Evolutionary conservation across 2,797 vertebrate species (phyloP).

Genomic region (Arvicola amphibius): DNA sequence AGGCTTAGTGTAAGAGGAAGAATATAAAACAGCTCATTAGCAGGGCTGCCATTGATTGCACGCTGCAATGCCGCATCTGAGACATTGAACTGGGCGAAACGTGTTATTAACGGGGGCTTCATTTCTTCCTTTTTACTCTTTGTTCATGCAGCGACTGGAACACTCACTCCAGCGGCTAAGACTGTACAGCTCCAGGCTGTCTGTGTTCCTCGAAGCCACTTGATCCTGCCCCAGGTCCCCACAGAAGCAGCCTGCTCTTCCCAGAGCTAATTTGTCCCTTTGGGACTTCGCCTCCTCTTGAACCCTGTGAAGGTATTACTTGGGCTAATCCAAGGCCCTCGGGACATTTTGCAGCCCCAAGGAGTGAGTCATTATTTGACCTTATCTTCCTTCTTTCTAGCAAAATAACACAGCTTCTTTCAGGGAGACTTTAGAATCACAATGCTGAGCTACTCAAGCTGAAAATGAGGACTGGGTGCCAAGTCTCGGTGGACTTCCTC

Average conservation of each 20-base stretch:
- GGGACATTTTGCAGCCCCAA: constrained; percentile 64
- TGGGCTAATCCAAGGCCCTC: constrained; percentile 71
- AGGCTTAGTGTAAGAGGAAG: background rate
- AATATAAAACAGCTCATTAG: constrained; percentile 18
- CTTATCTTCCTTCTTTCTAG: constrained; percentile 70
- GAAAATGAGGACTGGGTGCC: constrained; percentile 59
- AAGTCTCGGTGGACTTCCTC: background rate
- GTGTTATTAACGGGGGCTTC: background rate
- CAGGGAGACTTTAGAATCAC: constrained; percentile 41
- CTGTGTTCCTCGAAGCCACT: background rate
- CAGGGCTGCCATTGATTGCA: background rate
- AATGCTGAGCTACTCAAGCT: constrained; percentile 38
- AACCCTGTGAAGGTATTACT: constrained; percentile 79
- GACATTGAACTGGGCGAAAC: constrained; percentile 7
- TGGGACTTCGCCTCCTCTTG: constrained; percentile 72
- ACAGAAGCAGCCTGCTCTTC: constrained; percentile 61
- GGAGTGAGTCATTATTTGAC: constrained; percentile 64
- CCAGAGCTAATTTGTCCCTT: constrained; percentile 77
- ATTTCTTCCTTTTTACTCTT: background rate
- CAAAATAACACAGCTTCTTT: constrained; percentile 66
- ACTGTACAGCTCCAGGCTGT: background rate
- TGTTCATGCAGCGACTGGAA: background rate
- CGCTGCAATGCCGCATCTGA: background rate
- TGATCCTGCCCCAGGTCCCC: constrained; percentile 57
- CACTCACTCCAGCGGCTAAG: background rate